These are phyloP conservation scores for Cyrtonyx montezumae DNA, from an alignment of 2,113 vertebrate genomes.

Conservation along the genomic window DNA sequence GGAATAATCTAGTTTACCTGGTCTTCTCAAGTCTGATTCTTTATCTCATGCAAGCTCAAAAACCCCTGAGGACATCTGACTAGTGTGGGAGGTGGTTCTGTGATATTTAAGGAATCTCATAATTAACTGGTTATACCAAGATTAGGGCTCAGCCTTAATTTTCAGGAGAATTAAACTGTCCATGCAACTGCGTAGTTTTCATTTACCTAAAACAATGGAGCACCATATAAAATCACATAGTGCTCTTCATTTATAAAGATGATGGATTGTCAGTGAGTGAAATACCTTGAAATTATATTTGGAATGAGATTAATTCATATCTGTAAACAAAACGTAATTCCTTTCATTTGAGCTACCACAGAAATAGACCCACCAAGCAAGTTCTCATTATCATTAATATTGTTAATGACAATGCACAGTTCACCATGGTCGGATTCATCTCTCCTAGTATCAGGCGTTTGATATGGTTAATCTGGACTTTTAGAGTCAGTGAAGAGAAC, in stretches of 20 bases:
- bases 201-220: background rate
- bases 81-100: background rate
- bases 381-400: background rate
- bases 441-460: background rate
- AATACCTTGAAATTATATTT: background rate
- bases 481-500: background rate
- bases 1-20: background rate
- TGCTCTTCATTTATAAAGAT: background rate
- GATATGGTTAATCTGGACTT: background rate
- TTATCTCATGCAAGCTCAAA: background rate
- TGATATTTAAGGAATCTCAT: background rate
- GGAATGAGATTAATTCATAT: background rate
- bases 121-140: background rate
- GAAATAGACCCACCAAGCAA: background rate
- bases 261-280: background rate
- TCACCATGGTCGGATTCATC: background rate
- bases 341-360: background rate
- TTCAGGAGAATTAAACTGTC: background rate
- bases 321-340: background rate
- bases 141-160: background rate
- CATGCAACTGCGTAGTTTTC: fast-evolving
- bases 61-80: fast-evolving
- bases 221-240: background rate
- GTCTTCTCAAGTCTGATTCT: background rate
- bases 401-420: background rate